Evolutionary conservation across 1,140 invertebrate genomes (phyloP), one percentile per base, ranked within the genome.

Genomic region (Monomorium pharaonis): DNA sequence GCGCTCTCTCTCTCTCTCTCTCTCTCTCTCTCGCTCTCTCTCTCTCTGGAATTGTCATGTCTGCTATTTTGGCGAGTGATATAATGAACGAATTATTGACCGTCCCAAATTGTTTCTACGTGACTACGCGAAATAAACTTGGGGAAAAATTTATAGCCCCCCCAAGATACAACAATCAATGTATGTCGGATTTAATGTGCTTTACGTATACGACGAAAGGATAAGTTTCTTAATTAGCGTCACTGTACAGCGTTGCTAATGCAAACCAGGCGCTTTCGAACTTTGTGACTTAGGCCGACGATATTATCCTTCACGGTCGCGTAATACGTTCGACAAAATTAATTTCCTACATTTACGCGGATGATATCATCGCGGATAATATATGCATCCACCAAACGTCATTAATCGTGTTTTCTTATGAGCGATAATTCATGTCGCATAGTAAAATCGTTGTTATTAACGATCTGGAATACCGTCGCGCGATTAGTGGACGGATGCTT

Each of bases 381-480:
- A 42, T 58, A 83, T 83, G 78, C 78, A 74, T 44, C 62, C 18
- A 67, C 67, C 24, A 74, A 44, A 83, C 67, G 47, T 72, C 78
- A 74, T 83, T 83, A 83, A 83, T 83, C 78, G 67, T 83, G 37
- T 51, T 83, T 83, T 83, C 51, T 83, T 83, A 44, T 18, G 51
- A 51, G 30, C 44, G 44, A 74, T 83, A 58, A 83, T 58, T 83
- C 27, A 24, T 21, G 37, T 42, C 67, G 24, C 24, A 47, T 47
- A 60, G 56, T 47, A 83, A 83, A 74, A 72, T 72, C 51, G 65
- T 81, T 81, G 54, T 81, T 74, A 83, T 83, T 83, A 83, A 83
- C 51, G 78, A 74, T 44, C 51, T 54, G 51, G 37, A 74, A 83
- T 81, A 72, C 49, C 33, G 24, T 60, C 51, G 24, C 78, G 27